Base-by-base conservation (phyloP, 2,888 invertebrate genomes). In the Euzetes globulus region DNA sequence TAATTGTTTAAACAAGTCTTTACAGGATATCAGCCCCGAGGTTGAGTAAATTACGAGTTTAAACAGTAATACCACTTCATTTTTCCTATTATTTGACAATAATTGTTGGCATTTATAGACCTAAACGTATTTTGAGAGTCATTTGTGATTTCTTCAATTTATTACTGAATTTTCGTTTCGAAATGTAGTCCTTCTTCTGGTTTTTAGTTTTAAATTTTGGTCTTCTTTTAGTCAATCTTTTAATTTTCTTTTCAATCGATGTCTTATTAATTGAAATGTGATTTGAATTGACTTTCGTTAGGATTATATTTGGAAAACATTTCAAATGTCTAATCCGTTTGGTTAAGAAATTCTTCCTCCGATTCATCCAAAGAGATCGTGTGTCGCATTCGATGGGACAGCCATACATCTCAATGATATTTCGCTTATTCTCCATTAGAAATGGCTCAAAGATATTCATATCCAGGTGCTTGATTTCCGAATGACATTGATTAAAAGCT, bases 321-420 rank as follows among this genome's bases (percentile, higher is more conserved):
- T 45, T 47, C 27, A 70, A 70, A 25, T 70, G n/a, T 25, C 70
- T 3, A 6, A 70, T 47, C 1, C 70, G 70, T 70, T 45, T 41
- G 1, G 33, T 9, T 25, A 65, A 11, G 1, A 70, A 41, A 47
- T 47, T 9, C 11, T 70, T 45, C 45, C 7, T 33, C 5, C n/a
- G 19, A n/a, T 41, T n/a, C 9, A 74, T 52, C 74, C 74, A 74
- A 19, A 71, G 37, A 33, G 58, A 22, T 17, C 37, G 19, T 15
- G 55, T 37, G 33, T 74, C 74, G 22, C 74, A 74, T 17, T 52
- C n/a, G 3, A 74, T 47, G n/a, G 74, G 74, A 74, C 74, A 74
- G 41, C 71, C 71, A 19, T 71, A 71, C 74, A 74, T 37, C 7
- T 74, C 74, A 37, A 74, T 65, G 7, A 74, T 41, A 22, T 74